phyloP scores from a whole-genome alignment of 2,113 vertebrate genomes.

The Scalopus aquaticus region DNA sequence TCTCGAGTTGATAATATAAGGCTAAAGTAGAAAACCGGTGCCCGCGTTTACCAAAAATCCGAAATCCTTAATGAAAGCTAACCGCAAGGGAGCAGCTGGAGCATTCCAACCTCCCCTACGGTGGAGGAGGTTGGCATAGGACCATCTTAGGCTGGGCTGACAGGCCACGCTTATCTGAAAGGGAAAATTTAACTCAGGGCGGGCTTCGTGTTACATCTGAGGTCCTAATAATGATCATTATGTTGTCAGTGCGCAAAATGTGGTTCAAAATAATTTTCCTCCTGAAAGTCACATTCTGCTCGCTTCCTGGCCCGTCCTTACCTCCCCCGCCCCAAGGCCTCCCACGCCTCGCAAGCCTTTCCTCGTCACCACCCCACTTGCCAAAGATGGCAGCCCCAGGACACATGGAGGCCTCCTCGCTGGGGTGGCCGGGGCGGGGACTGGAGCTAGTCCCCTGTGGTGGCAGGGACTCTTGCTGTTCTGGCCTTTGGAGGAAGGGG shows the following conservation, averaged over 20 bases:
- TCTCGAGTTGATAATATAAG: not conserved
- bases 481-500: constrained; percentile 4
- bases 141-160: constrained; percentile 28
- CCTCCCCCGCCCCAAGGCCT: not conserved
- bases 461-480: not conserved
- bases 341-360: constrained; percentile 23
- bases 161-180: constrained; percentile 63
- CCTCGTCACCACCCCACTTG: not conserved
- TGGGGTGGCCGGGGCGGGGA: not conserved
- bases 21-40: constrained; percentile 32
- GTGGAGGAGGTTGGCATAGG: constrained; percentile 41
- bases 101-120: not conserved
- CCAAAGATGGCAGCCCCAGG: not conserved
- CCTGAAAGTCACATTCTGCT: constrained; percentile 59
- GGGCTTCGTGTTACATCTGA: constrained; percentile 66
- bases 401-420: not conserved
- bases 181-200: constrained; percentile 77
- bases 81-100: not conserved
- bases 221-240: constrained; percentile 78
- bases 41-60: constrained; percentile 42
- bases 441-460: not conserved
- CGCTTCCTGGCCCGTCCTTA: constrained; percentile 2
- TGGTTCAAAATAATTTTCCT: constrained; percentile 72
- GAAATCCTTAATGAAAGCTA: constrained; percentile 45
- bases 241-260: constrained; percentile 47